Evolutionary conservation across 2,888 invertebrate species (phyloP).

Genomic region (Chymomyza fuscimana): DNA sequence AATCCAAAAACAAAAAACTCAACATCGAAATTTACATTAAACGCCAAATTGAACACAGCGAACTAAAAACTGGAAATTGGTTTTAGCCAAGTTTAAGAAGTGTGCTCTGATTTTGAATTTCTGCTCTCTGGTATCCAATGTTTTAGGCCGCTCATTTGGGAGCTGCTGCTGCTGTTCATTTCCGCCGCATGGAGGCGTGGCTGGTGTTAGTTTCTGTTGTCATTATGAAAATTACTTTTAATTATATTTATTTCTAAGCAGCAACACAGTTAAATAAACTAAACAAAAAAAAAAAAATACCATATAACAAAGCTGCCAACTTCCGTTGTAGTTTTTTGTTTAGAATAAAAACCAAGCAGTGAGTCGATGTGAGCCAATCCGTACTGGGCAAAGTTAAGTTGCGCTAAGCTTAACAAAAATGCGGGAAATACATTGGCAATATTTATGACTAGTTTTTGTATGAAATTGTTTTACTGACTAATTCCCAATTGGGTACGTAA

Average conservation of each 20-base stretch:
- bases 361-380: not conserved
- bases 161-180: not conserved
- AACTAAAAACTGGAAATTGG: constrained; percentile 32
- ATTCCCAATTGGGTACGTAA: constrained; percentile 43
- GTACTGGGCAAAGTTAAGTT: not conserved
- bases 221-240: constrained; percentile 74
- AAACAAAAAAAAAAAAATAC: constrained; percentile 37
- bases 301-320: constrained; percentile 44
- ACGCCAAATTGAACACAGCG: constrained; percentile 1
- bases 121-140: not conserved
- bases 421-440: constrained; percentile 76
- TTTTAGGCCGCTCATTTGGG: not conserved
- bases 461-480: constrained; percentile 49
- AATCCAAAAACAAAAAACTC: not conserved
- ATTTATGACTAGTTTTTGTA: constrained; percentile 59
- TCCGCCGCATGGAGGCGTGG: constrained; percentile 20
- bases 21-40: constrained; percentile 24
- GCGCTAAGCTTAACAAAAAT: constrained; percentile 64
- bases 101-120: constrained; percentile 31
- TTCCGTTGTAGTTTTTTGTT: constrained; percentile 54
- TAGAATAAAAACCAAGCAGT: not conserved
- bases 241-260: constrained; percentile 61
- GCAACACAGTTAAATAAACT: constrained; percentile 7
- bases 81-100: constrained; percentile 40
- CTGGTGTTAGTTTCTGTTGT: constrained; percentile 39